Evolutionary conservation across 2,113 vertebrate genomes (phyloP), one percentile per base, ranked within the genome.

Genomic region (Neolamprologus fasciatus): DNA sequence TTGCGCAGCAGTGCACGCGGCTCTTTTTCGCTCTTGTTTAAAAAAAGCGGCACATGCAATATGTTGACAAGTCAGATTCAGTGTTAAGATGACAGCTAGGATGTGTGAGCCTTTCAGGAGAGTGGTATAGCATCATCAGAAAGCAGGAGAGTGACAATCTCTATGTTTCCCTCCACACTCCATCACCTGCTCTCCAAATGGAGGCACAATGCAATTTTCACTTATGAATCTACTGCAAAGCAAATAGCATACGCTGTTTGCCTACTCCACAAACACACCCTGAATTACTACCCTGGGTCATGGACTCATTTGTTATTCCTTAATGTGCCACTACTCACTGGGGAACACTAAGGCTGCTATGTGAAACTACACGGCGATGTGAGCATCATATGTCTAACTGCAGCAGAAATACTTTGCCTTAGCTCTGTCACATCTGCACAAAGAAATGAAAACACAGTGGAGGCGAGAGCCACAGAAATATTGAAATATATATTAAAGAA

Each of bases 401-500:
- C 23, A 35, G 88, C 86, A 83, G 91, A 63, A 93, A 94, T 53
- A 80, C 86, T 83, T 88, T 42, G 89, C 91, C 80, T 83, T 78
- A 66, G 78, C 89, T 61, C 58, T 14, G 86, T 84, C 88, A 87
- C 87, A 58, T 89, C 87, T 68, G 47, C 4, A 66, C 53, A 7
- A 79, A 90, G 86, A 61, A 88, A 92, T 57, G 81, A 93, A 90
- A 89, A 81, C 82, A 40, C 47, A 55, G 86, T 4, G 71, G 80
- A 88, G 89, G 90, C 81, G 76, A 92, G 84, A 53, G 88, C 47
- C 7, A 19, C 54, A 17, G 92, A 93, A 93, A 95, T 94, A 95
- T 95, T 94, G 93, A 95, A 95, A 96, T 94, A 92, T 93, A 95
- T 95, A 95, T 95, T 94, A 92, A 93, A 94, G 92, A 94, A 95